Conservation (phyloP, 1,140 invertebrate species). For the Ptiloglossa arizonensis region DNA sequence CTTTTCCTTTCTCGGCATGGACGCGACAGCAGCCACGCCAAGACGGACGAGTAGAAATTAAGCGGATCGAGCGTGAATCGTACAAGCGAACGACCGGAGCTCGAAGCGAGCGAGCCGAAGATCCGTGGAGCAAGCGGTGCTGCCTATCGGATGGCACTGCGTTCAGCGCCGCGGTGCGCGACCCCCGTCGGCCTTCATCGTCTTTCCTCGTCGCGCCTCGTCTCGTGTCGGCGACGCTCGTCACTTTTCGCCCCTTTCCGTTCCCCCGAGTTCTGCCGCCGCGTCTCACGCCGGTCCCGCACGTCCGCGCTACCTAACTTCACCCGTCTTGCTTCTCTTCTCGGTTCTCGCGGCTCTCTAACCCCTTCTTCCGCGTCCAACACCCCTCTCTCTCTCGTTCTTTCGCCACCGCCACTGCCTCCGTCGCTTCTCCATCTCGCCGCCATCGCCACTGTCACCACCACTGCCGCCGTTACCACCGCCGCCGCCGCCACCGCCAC, state of each 20-base stretch:
- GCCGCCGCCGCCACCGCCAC: not conserved
- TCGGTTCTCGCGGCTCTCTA: conserved; percentile 5
- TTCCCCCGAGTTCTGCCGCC: conserved; percentile 36
- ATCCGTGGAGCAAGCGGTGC: conserved; percentile 72
- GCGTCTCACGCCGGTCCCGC: conserved; percentile 25
- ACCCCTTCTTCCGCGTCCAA: conserved; percentile 24
- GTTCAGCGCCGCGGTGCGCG: conserved; percentile 72
- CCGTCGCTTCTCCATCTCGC: conserved; percentile 11
- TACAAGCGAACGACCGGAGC: conserved; percentile 60
- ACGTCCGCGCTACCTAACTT: conserved; percentile 16
- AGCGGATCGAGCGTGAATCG: conserved; percentile 53
- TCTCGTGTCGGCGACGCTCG: conserved; percentile 64
- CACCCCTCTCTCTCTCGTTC: conserved; percentile 19
- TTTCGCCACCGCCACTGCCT: not conserved
- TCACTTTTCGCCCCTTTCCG: conserved; percentile 62
- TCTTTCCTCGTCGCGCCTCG: conserved; percentile 69
- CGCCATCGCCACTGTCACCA: too few relatives aligned
- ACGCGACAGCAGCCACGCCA: conserved; percentile 51
- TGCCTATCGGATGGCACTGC: conserved; percentile 76
- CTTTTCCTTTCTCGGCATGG: conserved; percentile 56
- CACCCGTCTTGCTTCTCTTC: not conserved
- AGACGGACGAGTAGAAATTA: conserved; percentile 37
- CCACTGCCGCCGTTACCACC: conserved; percentile 1
- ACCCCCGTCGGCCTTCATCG: conserved; percentile 70
- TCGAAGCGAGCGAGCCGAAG: conserved; percentile 57